A percentile compares a stretch with the other conserved stretches of the same genome.
Conservation (phyloP, 53 echinoderm and acorn worm genomes). For the Echinarachnius parma region DNA sequence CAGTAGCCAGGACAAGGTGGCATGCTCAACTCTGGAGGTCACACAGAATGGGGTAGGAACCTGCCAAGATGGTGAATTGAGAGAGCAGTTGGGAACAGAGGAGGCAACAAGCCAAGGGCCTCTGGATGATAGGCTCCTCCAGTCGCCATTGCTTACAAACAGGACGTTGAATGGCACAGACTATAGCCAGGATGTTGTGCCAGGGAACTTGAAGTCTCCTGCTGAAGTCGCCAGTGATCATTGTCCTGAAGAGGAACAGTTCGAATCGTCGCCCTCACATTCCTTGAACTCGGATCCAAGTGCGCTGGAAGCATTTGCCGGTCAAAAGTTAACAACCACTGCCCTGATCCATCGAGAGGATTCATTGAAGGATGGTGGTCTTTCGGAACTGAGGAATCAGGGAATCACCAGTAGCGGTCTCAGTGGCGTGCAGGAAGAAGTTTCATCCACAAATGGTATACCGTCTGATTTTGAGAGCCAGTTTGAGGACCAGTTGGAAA, state of each 20-base stretch:
- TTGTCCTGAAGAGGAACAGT: background rate
- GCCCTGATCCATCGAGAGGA: constrained; percentile 79
- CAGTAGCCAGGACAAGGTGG: too few species aligned
- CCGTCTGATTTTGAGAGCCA: background rate
- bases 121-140: background rate
- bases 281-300: constrained; percentile 66
- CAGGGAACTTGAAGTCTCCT: too few species aligned
- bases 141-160: constrained; percentile 22
- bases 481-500: background rate
- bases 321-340: constrained; percentile 69
- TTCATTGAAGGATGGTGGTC: constrained; percentile 38
- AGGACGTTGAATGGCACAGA: constrained; percentile 13
- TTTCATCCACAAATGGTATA: too few species aligned
- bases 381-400: constrained; percentile 3
- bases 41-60: too few species aligned
- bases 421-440: constrained; percentile 11
- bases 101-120: too few species aligned
- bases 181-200: background rate
- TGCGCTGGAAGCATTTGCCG: constrained; percentile 56
- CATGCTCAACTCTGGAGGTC: too few species aligned
- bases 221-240: background rate
- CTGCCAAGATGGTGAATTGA: too few species aligned
- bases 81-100: too few species aligned
- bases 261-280: constrained; percentile 26
- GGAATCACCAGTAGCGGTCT: too few species aligned